Conservation (phyloP, 1,140 invertebrate species). For the Philopotamus ludificatus region DNA sequence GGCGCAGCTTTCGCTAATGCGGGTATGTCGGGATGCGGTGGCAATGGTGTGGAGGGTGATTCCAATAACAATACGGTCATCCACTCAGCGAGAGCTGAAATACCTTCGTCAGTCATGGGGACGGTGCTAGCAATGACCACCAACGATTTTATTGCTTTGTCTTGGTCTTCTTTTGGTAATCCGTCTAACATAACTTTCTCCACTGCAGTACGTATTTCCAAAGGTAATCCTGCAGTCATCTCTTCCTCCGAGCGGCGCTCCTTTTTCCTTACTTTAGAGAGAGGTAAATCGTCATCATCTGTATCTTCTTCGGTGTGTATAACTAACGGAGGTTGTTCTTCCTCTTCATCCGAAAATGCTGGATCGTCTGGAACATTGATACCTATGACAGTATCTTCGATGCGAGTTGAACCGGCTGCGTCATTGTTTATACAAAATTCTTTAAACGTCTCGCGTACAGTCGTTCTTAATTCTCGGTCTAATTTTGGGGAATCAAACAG, state of each 20-base stretch:
- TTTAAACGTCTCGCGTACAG: conserved; percentile 86
- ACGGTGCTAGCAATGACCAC: conserved; percentile 58
- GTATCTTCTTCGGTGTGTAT: conserved; percentile 70
- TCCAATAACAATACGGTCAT: conserved; percentile 51
- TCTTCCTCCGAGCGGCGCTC: conserved; percentile 54
- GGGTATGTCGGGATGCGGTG: conserved; percentile 45
- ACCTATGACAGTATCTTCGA: conserved; percentile 57
- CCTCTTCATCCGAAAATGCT: conserved; percentile 80
- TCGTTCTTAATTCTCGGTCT: conserved; percentile 81
- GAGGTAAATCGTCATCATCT: conserved; percentile 83
- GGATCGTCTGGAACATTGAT: conserved; percentile 55
- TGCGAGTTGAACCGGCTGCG: conserved; percentile 54
- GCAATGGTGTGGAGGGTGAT: conserved; percentile 46
- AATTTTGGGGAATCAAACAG: conserved; percentile 92
- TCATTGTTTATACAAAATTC: conserved; percentile 76
- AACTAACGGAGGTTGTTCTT: conserved; percentile 62
- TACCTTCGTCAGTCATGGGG: conserved; percentile 51
- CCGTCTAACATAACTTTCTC: conserved; percentile 60
- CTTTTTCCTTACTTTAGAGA: conserved; percentile 63
- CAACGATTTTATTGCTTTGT: conserved; percentile 59
- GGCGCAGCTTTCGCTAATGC: conserved; percentile 47
- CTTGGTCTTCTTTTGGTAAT: conserved; percentile 39
- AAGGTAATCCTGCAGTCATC: conserved; percentile 57
- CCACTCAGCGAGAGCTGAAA: conserved; percentile 49
- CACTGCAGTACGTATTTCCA: conserved; percentile 64